Evolutionary conservation across 2,888 invertebrate species (phyloP), one percentile per base, ranked within the genome.

Genomic region (Tenodera sinensis): DNA sequence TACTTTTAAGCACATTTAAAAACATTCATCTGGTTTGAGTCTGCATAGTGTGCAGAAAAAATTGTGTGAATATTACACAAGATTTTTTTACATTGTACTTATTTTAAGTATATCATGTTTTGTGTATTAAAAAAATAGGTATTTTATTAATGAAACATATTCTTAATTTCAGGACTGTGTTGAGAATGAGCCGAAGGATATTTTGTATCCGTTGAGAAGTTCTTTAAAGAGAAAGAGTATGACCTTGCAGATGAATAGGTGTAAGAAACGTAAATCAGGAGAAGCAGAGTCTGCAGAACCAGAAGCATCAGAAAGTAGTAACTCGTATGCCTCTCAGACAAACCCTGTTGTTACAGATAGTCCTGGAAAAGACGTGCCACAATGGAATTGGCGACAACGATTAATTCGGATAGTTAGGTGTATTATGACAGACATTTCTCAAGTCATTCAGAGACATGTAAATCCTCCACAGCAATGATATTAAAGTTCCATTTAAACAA

Each of bases 201-300:
- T 88, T 83, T 89, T 90, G 34, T 90, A 89, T 71, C 90, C 90
- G 28, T 84, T 90, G 42, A 71, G 90, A 81, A 89, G 88, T 28
- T 89, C 90, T 9, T 28, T 90, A 30, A 88, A 83, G 81, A 87
- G 81, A 14, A 84, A 81, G n/a, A 42, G 28, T 30, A 14, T 27
- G 34, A 83, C 28, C n/a, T 82, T 20, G 14, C 83, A 14, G 20
- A 83, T 20, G 42, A 82, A 20, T 42, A 71, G 84, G 88, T 86
- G 28, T n/a, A 28, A 30, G 27, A n/a, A 2, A n/a, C 28, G 25
- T n/a, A 84, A 20, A 81, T 88, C 34, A 71, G 85, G n/a, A 12
- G 3, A 47, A 28, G 84, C 30, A 42, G 28, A 84, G 3, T 8
- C 9, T 28, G 28, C 14, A 84, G 20, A 42, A n/a, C 12, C 20